Base-by-base conservation (phyloP, 2,797 vertebrate species). In the Sebastes goodei region DNA sequence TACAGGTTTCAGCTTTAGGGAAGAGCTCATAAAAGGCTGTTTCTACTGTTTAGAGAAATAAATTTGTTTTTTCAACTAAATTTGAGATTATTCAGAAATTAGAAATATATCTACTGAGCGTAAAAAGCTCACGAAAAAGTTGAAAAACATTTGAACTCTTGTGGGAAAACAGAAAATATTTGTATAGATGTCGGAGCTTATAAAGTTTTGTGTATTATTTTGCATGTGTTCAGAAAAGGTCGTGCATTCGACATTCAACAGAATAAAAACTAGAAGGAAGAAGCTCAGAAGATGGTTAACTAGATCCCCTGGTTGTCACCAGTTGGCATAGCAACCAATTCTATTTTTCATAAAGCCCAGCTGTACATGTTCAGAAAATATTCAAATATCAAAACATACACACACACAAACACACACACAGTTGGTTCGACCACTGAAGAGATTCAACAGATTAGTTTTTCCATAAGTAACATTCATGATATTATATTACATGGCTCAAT, bases 321-420 rank as follows among this genome's bases (percentile, higher is more conserved):
- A 1, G 88, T 93, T 91, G 89, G 67, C 88, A 86, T 90, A 32
- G 92, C 84, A 93, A 94, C 90, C 55, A 10, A 52, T 80, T 91
- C 75, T 72, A 67, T 82, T 81, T 90, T 84, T 82, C 75, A 81
- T 76, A 78, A 81, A 82, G 66, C 80, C 71, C 46, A 21, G 71
- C 53, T 71, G n/a, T 23, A 69, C 30, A 76, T 84, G 78, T 86
- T 76, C 7, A 17, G 61, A 42, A 78, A 57, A 70, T 67, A 86
- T 80, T 69, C 61, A 82, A 63, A 87, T 67, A 67, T 38, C 6
- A 66, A 68, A 27, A 76, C 65, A 72, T 46, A 64, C 71, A 60
- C 61, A 42, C 35, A 27, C 59, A 76, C 42, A 55, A 35, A 64
- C 25, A 68, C 52, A 30, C 23, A 46, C 35, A 27, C 35, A 38